phyloP scores from a whole-genome alignment of 2,888 invertebrate species.

The Ophion costatus region DNA sequence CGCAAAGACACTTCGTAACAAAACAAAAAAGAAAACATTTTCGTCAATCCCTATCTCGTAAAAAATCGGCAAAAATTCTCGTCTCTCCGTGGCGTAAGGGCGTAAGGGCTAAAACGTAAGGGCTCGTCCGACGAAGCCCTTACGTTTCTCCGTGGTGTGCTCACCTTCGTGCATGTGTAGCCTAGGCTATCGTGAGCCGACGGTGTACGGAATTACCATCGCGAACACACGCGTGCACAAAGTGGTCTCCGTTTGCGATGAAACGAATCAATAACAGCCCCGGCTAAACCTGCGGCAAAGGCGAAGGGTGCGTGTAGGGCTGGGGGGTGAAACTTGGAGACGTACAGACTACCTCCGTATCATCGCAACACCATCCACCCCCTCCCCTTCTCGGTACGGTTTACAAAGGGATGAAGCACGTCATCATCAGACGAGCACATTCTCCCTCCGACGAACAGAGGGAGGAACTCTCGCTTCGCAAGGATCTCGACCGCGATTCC shows the following conservation, averaged over 20 bases:
- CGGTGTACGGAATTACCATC: conserved; percentile 10
- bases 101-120: too few relatives aligned
- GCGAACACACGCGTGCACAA: neutral
- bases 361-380: too few relatives aligned
- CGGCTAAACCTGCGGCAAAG: conserved; percentile 28
- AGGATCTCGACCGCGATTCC: neutral
- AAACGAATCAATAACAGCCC: conserved; percentile 79
- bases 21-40: too few relatives aligned
- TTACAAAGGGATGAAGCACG: conserved; percentile 74
- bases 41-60: too few relatives aligned
- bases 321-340: conserved; percentile 37
- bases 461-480: neutral
- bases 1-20: too few relatives aligned
- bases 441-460: neutral
- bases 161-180: neutral
- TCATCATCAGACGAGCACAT: neutral
- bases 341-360: neutral
- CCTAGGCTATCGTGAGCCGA: conserved; percentile 31
- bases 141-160: too few relatives aligned
- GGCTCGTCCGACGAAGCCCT: too few relatives aligned
- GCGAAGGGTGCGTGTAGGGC: neutral
- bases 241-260: conserved; percentile 69
- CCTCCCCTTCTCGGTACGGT: too few relatives aligned
- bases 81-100: too few relatives aligned
- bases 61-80: too few relatives aligned